Percentiles rank a stretch among this genome's conserved stretches.
phyloP scores from a whole-genome alignment of 2,113 vertebrate genomes.

The Strigops habroptila region DNA sequence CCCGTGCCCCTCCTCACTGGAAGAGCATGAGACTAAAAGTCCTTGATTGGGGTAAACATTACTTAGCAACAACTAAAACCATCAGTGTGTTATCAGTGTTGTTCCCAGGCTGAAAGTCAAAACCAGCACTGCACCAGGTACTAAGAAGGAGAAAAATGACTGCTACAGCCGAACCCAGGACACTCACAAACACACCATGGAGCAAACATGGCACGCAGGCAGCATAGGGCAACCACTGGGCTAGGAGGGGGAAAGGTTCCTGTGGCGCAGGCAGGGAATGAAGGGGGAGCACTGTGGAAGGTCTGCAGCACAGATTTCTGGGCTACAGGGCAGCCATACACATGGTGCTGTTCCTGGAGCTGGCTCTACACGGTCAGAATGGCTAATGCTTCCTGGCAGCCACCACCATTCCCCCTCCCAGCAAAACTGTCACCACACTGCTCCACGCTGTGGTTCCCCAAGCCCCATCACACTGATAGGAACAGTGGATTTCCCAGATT shows the following conservation, averaged over 20 bases:
- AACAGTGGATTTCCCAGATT: background rate
- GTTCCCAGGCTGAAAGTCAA: too few species aligned
- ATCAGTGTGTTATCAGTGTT: too few species aligned
- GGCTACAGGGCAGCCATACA: background rate
- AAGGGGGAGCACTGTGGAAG: background rate
- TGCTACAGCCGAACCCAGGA: too few species aligned
- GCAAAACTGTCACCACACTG: background rate
- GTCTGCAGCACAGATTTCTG: background rate
- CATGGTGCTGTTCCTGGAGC: fast-evolving
- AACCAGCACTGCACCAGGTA: too few species aligned
- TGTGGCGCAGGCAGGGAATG: background rate
- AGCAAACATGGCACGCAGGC: too few species aligned
- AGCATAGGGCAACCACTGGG: background rate
- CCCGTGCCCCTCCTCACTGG: too few species aligned
- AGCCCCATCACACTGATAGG: background rate
- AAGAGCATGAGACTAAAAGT: too few species aligned
- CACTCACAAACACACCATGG: too few species aligned
- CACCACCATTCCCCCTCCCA: too few species aligned
- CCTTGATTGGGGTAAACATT: too few species aligned
- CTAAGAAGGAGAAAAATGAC: too few species aligned
- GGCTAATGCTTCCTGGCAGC: background rate
- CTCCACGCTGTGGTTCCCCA: background rate
- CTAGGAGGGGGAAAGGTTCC: background rate
- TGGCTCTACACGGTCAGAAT: background rate
- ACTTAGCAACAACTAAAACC: too few species aligned